Conservation (phyloP, 2,797 vertebrate species). For the Emys orbicularis region DNA sequence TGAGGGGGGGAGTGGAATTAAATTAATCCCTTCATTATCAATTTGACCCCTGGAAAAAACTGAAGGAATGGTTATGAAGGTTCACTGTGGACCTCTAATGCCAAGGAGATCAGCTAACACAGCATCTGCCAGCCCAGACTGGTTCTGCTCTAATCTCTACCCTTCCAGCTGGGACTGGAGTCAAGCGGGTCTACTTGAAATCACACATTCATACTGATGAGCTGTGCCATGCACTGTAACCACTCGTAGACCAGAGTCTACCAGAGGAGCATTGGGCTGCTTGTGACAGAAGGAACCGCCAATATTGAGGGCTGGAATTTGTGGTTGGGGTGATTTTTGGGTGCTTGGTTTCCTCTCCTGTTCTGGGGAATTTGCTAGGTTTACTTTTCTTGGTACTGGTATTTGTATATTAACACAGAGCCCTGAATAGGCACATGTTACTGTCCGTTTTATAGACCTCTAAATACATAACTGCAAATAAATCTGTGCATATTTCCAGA, state of each 20-base stretch:
- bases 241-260: accelerated
- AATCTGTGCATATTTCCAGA: accelerated
- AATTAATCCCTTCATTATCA: constrained; percentile 78
- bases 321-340: neutral
- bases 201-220: neutral
- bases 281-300: neutral
- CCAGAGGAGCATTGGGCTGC: neutral
- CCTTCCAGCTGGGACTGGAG: neutral
- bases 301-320: neutral
- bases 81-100: constrained; percentile 41
- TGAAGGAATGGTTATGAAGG: constrained; percentile 64
- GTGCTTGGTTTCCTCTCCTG: neutral
- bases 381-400: accelerated
- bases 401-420: accelerated
- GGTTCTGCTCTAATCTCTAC: constrained; percentile 16
- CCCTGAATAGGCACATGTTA: accelerated
- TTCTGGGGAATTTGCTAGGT: accelerated
- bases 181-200: neutral
- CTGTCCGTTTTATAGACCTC: accelerated
- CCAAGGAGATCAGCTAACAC: constrained; percentile 58
- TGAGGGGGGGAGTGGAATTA: constrained; percentile 37
- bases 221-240: neutral
- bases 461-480: accelerated
- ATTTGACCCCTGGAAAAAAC: constrained; percentile 66
- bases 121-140: constrained; percentile 68